These are phyloP conservation scores for Sebastes dallii DNA, from an alignment of 2,797 vertebrate species.

Conservation along the genomic window DNA sequence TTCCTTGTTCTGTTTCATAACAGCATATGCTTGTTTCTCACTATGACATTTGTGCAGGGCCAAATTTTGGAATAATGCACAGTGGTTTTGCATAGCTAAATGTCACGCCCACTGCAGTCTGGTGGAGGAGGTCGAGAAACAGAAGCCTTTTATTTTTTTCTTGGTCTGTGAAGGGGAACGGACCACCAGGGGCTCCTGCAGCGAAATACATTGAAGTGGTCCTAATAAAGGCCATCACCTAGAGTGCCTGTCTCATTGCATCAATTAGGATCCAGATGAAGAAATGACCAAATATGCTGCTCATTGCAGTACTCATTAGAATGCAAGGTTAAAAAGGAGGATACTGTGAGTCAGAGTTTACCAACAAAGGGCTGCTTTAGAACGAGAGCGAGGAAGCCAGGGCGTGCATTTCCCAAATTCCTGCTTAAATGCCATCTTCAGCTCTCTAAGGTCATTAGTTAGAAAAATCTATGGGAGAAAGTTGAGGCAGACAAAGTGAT, in stretches of 20 bases:
- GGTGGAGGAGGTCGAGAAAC: constrained; percentile 35
- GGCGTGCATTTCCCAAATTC: constrained; percentile 49
- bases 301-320: constrained; percentile 42
- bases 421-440: constrained; percentile 75
- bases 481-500: constrained; percentile 68
- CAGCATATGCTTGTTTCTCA: constrained; percentile 58
- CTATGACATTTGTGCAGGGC: constrained; percentile 80
- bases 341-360: constrained; percentile 56
- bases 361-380: constrained; percentile 51
- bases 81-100: constrained; percentile 80
- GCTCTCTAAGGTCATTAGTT: constrained; percentile 72
- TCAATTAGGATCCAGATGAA: constrained; percentile 45
- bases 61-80: constrained; percentile 77
- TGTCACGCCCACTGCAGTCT: constrained; percentile 78
- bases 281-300: constrained; percentile 31
- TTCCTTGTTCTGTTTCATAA: constrained; percentile 54
- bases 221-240: constrained; percentile 60
- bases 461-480: constrained; percentile 70
- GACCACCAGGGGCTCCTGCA: constrained; percentile 51
- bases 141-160: constrained; percentile 13
- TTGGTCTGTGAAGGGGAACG: constrained; percentile 30
- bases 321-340: constrained; percentile 33
- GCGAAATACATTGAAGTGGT: constrained; percentile 33
- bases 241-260: constrained; percentile 53
- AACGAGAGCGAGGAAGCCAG: constrained; percentile 40